phyloP scores from a whole-genome alignment of 2,888 invertebrate species.

The Heterodera filipjevi region DNA sequence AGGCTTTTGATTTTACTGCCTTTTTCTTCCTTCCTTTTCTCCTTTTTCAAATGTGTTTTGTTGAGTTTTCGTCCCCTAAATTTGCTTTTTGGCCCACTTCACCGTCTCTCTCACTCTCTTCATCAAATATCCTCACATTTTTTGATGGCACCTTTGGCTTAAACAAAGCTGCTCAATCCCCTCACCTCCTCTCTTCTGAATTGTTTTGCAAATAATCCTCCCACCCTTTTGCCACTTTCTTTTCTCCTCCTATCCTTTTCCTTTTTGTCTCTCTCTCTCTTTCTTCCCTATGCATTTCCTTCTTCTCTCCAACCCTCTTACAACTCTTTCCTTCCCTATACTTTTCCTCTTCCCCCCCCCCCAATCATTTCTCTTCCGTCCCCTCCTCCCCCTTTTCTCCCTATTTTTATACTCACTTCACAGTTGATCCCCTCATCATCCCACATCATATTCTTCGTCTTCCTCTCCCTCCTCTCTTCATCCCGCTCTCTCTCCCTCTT shows the following conservation, averaged over 20 bases:
- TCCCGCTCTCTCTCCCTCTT: not conserved
- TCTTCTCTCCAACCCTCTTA: no score
- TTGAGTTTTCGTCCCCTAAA: not conserved
- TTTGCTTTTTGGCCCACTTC: not conserved
- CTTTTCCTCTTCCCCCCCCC: not conserved
- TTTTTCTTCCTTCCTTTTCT: no score
- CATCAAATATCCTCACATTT: not conserved
- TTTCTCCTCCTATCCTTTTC: not conserved
- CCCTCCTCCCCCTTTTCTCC: no score
- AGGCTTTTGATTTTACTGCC: no score
- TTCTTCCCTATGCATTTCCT: not conserved
- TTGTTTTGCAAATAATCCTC: not conserved
- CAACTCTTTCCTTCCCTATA: not conserved
- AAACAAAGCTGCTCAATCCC: not conserved
- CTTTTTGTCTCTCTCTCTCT: no score
- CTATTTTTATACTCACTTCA: no score
- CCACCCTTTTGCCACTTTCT: not conserved
- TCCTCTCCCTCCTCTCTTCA: not conserved
- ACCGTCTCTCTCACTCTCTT: not conserved
- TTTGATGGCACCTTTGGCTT: not conserved
- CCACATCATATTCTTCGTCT: not conserved
- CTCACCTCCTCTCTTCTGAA: not conserved
- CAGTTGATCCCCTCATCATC: not conserved
- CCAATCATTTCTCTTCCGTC: not conserved
- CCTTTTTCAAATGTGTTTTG: not conserved